These are phyloP conservation scores for Pocillopora meandrina DNA, from an alignment of 92 coral and sea anemone genomes.

Conservation along the genomic window DNA sequence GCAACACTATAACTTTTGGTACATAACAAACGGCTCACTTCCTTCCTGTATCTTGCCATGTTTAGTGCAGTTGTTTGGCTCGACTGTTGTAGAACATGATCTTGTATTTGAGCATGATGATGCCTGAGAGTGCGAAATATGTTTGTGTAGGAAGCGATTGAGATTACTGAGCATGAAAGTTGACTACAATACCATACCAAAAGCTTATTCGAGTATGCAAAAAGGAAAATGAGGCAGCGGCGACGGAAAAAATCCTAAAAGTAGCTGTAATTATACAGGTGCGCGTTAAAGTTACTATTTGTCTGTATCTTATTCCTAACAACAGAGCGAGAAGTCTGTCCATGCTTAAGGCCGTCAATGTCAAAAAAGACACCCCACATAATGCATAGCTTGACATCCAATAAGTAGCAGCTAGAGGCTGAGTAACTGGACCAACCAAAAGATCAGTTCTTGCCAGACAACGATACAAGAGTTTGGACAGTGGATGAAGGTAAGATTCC, in stretches of 20 bases:
- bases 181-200: not conserved
- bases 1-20: not conserved
- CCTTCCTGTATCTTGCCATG: not conserved
- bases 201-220: not conserved
- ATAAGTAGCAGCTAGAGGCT: too few relatives aligned
- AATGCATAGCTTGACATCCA: too few relatives aligned
- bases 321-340: constrained; percentile 9
- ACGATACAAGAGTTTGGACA: too few relatives aligned
- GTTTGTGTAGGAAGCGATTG: not conserved
- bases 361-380: not conserved
- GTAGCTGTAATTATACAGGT: not conserved
- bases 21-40: not conserved
- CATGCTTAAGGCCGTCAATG: not conserved
- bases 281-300: not conserved
- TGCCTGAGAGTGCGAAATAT: not conserved
- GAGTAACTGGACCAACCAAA: too few relatives aligned
- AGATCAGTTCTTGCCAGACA: too few relatives aligned
- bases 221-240: not conserved
- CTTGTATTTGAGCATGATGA: not conserved
- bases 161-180: not conserved
- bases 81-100: not conserved
- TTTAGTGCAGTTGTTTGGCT: not conserved
- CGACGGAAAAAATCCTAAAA: not conserved
- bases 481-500: too few relatives aligned
- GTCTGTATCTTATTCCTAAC: not conserved